Evolutionary conservation across 2,113 vertebrate genomes (phyloP), one percentile per base, ranked within the genome.

Genomic region (Paraplagusia blochii): DNA sequence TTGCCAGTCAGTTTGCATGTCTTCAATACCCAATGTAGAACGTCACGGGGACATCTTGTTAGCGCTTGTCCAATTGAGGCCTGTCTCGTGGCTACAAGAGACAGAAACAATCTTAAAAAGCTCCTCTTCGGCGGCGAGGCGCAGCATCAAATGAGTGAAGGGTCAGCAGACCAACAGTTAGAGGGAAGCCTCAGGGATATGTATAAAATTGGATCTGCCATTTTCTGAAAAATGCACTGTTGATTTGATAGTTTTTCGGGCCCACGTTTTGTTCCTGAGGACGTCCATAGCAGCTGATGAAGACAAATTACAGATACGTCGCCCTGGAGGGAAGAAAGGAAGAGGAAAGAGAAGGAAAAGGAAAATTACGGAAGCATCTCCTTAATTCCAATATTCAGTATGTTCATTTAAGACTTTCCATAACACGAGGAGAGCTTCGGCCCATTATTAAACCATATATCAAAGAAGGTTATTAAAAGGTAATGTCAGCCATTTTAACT

Each of bases 141-240:
- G 79, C 80, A 50, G 53, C 63, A 61, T 74, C 55, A 83, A 78
- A 77, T 79, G 82, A 86, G 84, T 81, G 78, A 89, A 88, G 84
- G 86, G 88, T 90, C 89, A 89, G 84, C 74, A 74, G 76, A 76
- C 77, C 72, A 86, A 86, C 81, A 81, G 85, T 87, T 85, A 81
- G 79, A 74, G 77, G 74, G 82, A 85, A 75, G 80, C 88, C 88
- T 85, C 73, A 47, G 89, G 89, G 88, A 88, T 75, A 62, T 70
- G 79, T 78, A 72, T 90, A 82, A 89, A 92, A 91, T 90, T 91
- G 87, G 77, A 91, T 90, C 88, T 91, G 89, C 88, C 87, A 90
- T 90, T 87, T 88, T 88, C 83, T 87, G 88, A 89, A 91, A 90
- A 88, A 89, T 88, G 87, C 81, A 71, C 81, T 75, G 76, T 87